These are phyloP conservation scores for Oplegnathus fasciatus DNA, from an alignment of 2,113 vertebrate genomes.

Conservation along the genomic window DNA sequence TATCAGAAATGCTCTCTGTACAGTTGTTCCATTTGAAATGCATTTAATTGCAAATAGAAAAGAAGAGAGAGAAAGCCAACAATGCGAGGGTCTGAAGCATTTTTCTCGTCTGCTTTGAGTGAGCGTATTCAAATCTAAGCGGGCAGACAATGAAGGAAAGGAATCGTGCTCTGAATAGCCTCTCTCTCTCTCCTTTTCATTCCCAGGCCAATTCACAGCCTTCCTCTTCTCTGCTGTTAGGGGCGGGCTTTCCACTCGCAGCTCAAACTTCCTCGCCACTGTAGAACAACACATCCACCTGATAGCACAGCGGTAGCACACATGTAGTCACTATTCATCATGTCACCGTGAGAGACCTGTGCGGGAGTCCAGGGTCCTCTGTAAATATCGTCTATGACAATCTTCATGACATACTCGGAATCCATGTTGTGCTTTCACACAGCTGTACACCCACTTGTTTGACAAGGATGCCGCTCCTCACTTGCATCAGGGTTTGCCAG, in stretches of 20 bases:
- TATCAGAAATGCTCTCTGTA: constrained; percentile 86
- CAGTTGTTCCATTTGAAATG: constrained; percentile 89
- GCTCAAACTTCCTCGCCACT: constrained; percentile 68
- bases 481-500: constrained; percentile 45
- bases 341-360: constrained; percentile 25
- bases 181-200: constrained; percentile 73
- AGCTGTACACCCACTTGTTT: constrained; percentile 53
- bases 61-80: constrained; percentile 83
- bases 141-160: constrained; percentile 83
- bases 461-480: constrained; percentile 51
- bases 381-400: constrained; percentile 25
- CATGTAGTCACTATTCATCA: constrained; percentile 46
- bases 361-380: constrained; percentile 22
- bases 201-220: constrained; percentile 80
- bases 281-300: constrained; percentile 71
- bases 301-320: constrained; percentile 51
- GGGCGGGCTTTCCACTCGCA: constrained; percentile 70
- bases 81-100: constrained; percentile 82
- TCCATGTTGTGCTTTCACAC: constrained; percentile 16
- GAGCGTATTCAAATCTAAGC: constrained; percentile 84
- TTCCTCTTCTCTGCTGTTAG: constrained; percentile 65
- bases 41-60: constrained; percentile 91
- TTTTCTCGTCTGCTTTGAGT: constrained; percentile 83
- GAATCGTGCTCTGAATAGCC: constrained; percentile 86
- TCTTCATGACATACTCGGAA: constrained; percentile 25